A percentile compares a stretch with the other conserved stretches of the same genome.
These are phyloP conservation scores for Chelon labrosus DNA, from an alignment of 2,797 vertebrate species.

Conservation along the genomic window DNA sequence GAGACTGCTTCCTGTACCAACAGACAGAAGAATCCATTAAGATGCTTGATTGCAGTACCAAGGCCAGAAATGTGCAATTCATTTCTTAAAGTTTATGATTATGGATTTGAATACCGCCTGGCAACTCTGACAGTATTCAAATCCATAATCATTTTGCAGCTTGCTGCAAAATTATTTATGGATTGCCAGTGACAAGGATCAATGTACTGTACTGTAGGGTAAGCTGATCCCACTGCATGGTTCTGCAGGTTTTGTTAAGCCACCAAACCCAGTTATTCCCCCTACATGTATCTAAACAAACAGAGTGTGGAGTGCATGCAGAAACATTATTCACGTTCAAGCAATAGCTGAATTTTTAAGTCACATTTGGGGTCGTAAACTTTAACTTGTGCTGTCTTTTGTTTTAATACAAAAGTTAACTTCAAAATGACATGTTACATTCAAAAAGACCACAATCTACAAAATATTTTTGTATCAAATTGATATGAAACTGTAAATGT, in stretches of 20 bases:
- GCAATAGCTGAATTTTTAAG: constrained; percentile 26
- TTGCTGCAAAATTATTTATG: background rate
- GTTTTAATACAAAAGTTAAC: background rate
- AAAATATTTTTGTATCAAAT: background rate
- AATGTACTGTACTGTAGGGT: background rate
- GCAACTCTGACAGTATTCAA: too few species aligned
- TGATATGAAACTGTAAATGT: background rate
- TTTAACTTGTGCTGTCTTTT: constrained; percentile 4
- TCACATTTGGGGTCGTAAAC: constrained; percentile 12
- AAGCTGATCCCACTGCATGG: background rate
- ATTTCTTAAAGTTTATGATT: background rate
- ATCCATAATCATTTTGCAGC: background rate
- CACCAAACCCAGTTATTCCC: constrained; percentile 3
- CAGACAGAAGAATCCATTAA: constrained; percentile 14
- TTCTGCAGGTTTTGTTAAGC: background rate
- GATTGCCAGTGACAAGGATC: background rate
- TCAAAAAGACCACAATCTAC: background rate
- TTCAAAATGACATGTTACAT: background rate
- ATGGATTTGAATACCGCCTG: background rate
- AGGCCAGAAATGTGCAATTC: background rate
- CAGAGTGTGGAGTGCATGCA: background rate
- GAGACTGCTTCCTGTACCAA: constrained; percentile 88
- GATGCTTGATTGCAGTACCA: background rate
- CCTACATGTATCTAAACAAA: constrained; percentile 24
- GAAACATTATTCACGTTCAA: constrained; percentile 22